Evolutionary conservation across 2,888 invertebrate genomes (phyloP), one percentile per base, ranked within the genome.

Genomic region (Lapara coniferarum): DNA sequence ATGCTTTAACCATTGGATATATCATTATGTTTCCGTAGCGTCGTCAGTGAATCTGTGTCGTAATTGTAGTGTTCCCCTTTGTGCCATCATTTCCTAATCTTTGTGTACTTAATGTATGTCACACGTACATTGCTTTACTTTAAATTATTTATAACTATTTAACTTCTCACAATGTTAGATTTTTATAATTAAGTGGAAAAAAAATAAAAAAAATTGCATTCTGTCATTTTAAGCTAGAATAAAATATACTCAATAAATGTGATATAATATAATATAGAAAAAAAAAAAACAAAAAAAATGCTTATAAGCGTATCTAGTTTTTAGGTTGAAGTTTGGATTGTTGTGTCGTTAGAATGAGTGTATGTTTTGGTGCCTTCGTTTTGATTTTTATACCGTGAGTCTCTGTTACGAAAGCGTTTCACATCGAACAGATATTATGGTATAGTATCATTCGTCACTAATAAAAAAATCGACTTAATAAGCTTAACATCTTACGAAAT

Each of bases 191-290:
- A 82, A 82, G 71, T 77, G 59, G 72, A 73, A 78, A 81, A 82
- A 2, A 25, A 25, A n/a, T 82, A 80, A 77, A 77, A 84, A 88
- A 87, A 89, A 88, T 81, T 75, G 81, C 84, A 85, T 86, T 83
- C 82, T 85, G 85, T 87, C 81, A 78, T 80, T 81, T 81, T 72
- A 77, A 81, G 77, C 74, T 92, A 91, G 87, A 70, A 80, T 81
- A 85, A 73, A 79, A 87, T 85, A 90, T 91, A 91, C 92, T 91
- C 90, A 81, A 19, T 90, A 86, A 88, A 92, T 91, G 92, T 92
- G 92, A 93, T 91, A 90, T 89, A 87, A 82, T 82, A 85, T 37
- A 37, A 37, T 84, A 80, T 85, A 88, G 82, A 86, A 89, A 89
- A 88, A 85, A 77, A 76, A 78, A 57, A 4, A 69, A 80, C n/a